Evolutionary conservation across 2,888 invertebrate species (phyloP).

Genomic region (Hypsopygia costalis): DNA sequence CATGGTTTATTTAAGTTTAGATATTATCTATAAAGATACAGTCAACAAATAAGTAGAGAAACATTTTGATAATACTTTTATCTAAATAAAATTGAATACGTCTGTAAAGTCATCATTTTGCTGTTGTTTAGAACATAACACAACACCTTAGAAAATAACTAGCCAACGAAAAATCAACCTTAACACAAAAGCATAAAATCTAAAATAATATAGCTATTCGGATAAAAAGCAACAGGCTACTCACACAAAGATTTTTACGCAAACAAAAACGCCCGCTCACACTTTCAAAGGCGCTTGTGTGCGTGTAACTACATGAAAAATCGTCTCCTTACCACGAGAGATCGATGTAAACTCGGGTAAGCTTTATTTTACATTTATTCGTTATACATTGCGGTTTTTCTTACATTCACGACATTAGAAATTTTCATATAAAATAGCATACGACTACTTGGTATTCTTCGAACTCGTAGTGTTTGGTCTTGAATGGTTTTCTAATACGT

Average conservation of each 20-base stretch:
- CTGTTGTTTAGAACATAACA: too few species aligned
- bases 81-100: too few species aligned
- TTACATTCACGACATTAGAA: not conserved
- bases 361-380: not conserved
- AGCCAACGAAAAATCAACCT: not conserved
- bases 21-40: too few species aligned
- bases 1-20: too few species aligned
- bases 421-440: too few species aligned
- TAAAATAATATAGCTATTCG: not conserved
- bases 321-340: not conserved
- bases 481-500: too few species aligned
- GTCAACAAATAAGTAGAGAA: too few species aligned
- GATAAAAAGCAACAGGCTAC: slow-evolving; percentile 16
- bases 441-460: too few species aligned
- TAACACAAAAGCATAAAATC: not conserved
- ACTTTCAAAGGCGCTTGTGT: not conserved
- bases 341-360: not conserved
- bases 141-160: too few species aligned
- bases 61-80: too few species aligned
- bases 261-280: slow-evolving; percentile 5
- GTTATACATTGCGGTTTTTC: not conserved
- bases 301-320: not conserved
- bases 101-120: too few species aligned
- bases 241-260: slow-evolving; percentile 7
- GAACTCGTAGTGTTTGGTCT: too few species aligned